Base-by-base conservation (phyloP, 2,888 invertebrate species). In the Acleris holmiana region DNA sequence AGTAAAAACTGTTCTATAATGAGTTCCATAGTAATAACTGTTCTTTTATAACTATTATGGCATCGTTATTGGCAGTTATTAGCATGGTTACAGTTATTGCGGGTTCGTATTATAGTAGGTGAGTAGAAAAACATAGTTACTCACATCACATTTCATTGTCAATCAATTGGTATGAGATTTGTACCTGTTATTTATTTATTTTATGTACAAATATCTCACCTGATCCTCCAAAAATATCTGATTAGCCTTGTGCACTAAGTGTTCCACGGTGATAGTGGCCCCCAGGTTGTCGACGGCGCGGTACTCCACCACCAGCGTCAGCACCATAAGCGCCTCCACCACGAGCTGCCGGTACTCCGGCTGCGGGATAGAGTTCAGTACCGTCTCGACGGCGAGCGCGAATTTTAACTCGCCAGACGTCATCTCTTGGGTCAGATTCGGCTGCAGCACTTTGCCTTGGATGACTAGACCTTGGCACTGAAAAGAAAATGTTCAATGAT, bases 341-440 rank as follows among this genome's bases (percentile, higher is more conserved):
- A 99, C 96, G 69, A 99, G 89, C 84, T 99, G 99, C 21, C 99
- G 94, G 88, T 99, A 99, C 85, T 99, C 99, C 0, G 99, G 99
- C 85, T 99, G 99, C 0, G 99, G 98, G 76, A 99, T 99, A 57
- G 97, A 96, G 85, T 99, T 99, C 57, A 99, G 93, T 2, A 99
- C 99, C 2, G 98, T 97, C 89, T 99, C 99, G 0, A 99, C 99
- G 61, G 98, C 98, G 17, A 99, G 93, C 0, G 99, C 99, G 89
- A 99, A 99, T 91, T 99, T 99, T 75, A 99, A 89, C 90, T 99
- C 99, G 48, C 99, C 99, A 0, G 99, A 95, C 0, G 99, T 99
- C 99, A 99, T 99, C 95, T 99, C 99, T 91, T 98, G 98, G 0
- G 99, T 99, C 58, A 99, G 92, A 86, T 97, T 97, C 79, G 98